Evolutionary conservation across 1,140 invertebrate species (phyloP).

Genomic region (Aphidius gifuensis): DNA sequence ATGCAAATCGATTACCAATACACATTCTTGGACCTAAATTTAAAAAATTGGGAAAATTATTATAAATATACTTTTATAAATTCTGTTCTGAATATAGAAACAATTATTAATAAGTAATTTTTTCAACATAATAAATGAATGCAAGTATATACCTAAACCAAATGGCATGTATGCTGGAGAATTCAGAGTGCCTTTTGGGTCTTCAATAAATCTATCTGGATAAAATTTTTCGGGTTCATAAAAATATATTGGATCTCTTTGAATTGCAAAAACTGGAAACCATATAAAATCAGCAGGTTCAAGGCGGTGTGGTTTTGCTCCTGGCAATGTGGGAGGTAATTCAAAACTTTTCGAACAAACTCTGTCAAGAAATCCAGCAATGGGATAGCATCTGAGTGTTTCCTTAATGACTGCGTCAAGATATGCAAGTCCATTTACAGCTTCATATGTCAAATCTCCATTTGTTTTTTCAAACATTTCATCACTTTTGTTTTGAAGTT

Average conservation of each 20-base stretch:
- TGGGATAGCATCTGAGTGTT: slow-evolving; percentile 59
- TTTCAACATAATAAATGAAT: too few species aligned
- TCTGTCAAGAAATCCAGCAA: slow-evolving; percentile 49
- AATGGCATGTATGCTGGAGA: slow-evolving; percentile 33
- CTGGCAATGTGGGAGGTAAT: slow-evolving; percentile 21
- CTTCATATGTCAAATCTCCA: slow-evolving; percentile 46
- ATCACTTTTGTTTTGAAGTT: slow-evolving; percentile 58
- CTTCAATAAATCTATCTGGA: slow-evolving; percentile 59
- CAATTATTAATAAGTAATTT: too few species aligned
- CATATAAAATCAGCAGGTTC: slow-evolving; percentile 20
- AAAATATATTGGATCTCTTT: slow-evolving; percentile 55
- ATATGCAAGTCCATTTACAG: slow-evolving; percentile 47
- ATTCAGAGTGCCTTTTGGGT: slow-evolving; percentile 37
- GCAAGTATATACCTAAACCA: slow-evolving; percentile 27
- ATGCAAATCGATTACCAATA: slow-evolving; percentile 47
- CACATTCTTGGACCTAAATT: slow-evolving; percentile 35
- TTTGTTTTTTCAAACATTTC: slow-evolving; percentile 42
- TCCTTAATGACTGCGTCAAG: slow-evolving; percentile 56
- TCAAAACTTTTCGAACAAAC: slow-evolving; percentile 52
- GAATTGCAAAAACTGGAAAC: slow-evolving; percentile 50
- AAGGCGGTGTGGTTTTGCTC: slow-evolving; percentile 2
- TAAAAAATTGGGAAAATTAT: too few species aligned
- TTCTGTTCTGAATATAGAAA: too few species aligned
- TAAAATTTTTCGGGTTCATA: slow-evolving; percentile 57
- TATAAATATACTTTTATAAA: too few species aligned